Percentiles rank a stretch among this genome's conserved stretches.
Evolutionary conservation across 2,797 vertebrate genomes (phyloP).

Genomic region (Girardinus metallicus): DNA sequence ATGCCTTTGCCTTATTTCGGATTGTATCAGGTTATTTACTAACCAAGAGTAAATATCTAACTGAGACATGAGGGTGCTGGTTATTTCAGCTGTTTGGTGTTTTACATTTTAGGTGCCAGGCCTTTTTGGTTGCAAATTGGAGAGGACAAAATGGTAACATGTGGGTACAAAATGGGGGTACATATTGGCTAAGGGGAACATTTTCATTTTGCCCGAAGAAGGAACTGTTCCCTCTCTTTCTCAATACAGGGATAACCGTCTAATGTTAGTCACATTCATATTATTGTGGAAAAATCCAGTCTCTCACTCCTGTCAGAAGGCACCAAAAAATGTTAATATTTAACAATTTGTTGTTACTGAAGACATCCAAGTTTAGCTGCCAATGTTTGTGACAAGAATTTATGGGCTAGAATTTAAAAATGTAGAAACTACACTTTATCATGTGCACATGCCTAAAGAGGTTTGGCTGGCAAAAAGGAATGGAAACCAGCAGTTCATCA

Average conservation of each 20-base stretch:
- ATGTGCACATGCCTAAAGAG: constrained; percentile 23
- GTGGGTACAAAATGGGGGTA: background rate
- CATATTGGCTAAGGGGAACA: background rate
- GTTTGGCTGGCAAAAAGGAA: constrained; percentile 47
- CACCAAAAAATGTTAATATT: background rate
- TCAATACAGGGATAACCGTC: background rate
- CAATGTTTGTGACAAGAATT: background rate
- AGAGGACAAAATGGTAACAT: background rate
- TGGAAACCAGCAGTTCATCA: constrained; percentile 45
- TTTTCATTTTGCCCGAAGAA: background rate
- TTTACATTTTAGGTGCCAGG: background rate
- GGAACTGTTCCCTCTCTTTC: background rate
- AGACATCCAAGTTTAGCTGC: background rate
- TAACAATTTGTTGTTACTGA: background rate
- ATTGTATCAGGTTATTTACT: background rate
- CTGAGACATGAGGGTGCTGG: background rate
- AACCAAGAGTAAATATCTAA: background rate
- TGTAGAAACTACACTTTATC: background rate
- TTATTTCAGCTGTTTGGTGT: background rate
- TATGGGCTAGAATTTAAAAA: background rate
- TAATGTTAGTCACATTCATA: background rate
- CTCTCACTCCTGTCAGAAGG: background rate
- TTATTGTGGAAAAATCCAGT: background rate
- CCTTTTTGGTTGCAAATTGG: background rate
- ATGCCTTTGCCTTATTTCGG: background rate